These are phyloP conservation scores for Vombatus ursinus DNA, from an alignment of 2,113 vertebrate species.

Conservation along the genomic window DNA sequence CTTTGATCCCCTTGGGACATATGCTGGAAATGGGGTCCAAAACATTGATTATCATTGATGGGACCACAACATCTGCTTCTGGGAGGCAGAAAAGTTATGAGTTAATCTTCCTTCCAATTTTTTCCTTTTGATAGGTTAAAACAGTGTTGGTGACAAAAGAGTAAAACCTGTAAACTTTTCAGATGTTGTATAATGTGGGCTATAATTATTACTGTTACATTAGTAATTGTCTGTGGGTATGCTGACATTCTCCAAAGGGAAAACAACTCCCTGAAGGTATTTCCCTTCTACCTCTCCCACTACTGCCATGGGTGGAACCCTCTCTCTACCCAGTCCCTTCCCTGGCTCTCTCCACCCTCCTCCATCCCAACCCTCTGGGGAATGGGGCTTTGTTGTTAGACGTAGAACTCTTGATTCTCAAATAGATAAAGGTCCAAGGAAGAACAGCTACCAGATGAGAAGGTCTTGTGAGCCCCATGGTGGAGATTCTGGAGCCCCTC, in stretches of 20 bases:
- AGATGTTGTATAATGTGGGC: not conserved
- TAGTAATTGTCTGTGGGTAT: not conserved
- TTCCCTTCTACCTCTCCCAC: not conserved
- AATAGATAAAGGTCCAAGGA: slow-evolving; percentile 54
- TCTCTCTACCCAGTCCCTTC: not conserved
- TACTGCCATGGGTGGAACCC: not conserved
- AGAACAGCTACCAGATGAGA: slow-evolving; percentile 30
- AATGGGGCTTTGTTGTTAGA: not conserved
- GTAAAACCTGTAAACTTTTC: not conserved
- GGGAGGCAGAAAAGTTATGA: not conserved
- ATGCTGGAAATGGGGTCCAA: not conserved
- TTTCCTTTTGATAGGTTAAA: not conserved
- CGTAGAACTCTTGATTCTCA: not conserved
- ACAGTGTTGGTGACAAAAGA: not conserved
- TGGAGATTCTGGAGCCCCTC: slow-evolving; percentile 38
- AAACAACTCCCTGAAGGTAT: not conserved
- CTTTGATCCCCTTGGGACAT: not conserved
- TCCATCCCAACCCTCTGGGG: not conserved
- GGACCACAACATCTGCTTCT: not conserved
- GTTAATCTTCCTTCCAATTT: not conserved
- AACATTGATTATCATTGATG: not conserved
- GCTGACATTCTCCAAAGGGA: not conserved
- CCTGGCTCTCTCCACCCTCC: not conserved
- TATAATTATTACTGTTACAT: not conserved
- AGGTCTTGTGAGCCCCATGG: slow-evolving; percentile 46